Evolutionary conservation across 2,888 invertebrate species (phyloP), one percentile per base, ranked within the genome.

Genomic region (Zonitis immaculata): DNA sequence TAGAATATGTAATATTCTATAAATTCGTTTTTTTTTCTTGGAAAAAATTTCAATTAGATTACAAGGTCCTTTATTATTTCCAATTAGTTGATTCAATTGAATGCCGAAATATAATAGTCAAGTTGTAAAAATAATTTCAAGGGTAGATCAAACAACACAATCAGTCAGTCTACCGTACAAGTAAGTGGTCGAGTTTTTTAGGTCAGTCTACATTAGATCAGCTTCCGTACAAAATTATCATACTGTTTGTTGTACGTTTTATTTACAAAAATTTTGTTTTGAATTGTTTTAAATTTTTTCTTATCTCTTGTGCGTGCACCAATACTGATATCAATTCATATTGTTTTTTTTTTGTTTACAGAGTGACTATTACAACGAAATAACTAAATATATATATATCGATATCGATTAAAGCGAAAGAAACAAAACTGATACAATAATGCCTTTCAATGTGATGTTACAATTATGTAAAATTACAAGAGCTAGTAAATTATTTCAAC

Each of bases 381-480:
- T 18, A 16, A 18, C 18, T 18, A n/a, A n/a, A n/a, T n/a, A n/a
- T n/a, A n/a, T n/a, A n/a, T n/a, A 32, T 2, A 14, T 3, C 39
- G 39, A 39, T 18, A 18, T 39, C 39, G 39, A 39, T 14, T 4
- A 39, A 9, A 9, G 5, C 39, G 47, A 27, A 44, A 20, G 4
- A n/a, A 51, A 44, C 5, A 51, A 62, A 54, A 60, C 51, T 42
- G 54, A 56, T 49, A 47, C 66, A 69, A 71, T n/a, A 57, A 71
- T 72, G 73, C 67, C 70, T 58, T 66, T 74, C 67, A 75, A 73
- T 66, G 70, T 71, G 62, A 75, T 74, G 73, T 65, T 87, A 82
- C 87, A 88, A 69, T 87, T 85, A 75, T 91, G 90, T 76, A 84
- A 89, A 74, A 89, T 90, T 65, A 91, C 90, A 54, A 88, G 89